Base-by-base conservation (phyloP, 2,888 invertebrate genomes). In the Cryptocephalus primarius region DNA sequence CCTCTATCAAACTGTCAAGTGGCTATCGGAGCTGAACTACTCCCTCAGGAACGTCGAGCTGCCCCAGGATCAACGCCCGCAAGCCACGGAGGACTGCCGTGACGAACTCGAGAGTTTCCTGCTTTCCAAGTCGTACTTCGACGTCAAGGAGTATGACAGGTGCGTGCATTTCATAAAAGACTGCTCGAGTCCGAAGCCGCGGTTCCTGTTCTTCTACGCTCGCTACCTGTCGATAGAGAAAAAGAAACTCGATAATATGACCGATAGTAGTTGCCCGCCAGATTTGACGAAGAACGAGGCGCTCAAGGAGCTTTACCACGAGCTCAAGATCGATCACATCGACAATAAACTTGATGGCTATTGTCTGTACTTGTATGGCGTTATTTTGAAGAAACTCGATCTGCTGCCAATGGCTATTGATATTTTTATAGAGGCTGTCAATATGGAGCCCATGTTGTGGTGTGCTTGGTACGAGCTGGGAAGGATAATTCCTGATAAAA, bases 391-490 rank as follows among this genome's bases (percentile, higher is more conserved):
- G 61, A 89, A 91, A 62, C 69, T 95, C 45, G 89, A 93, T 61
- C 73, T 95, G 10, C 74, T 80, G 42, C 78, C 77, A 50, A 80
- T 86, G 58, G 93, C 96, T 0, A 79, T 83, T 22, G 82, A 85
- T 54, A 78, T 87, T 42, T 75, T 97, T 39, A 77, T 87, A 13
- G 83, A 88, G 60, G 80, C 94, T 0, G 79, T 92, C 9, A 79
- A 82, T 48, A 75, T 79, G 39, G 81, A 85, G 45, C 94, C 94
- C 1, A 80, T 89, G 61, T 79, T 94, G 49, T 99, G 97, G 97
- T 85, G 91, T 39, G 88, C 95, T 0, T 99, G 97, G 91, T 75
- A 90, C 33, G 95, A 96, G 67, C 72, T 99, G 10, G 86, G 92
- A 0, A 80, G 85, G 8, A 72, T 97, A 1, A 83, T 96, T 45